Conservation (phyloP, 2,797 vertebrate genomes). For the Thunnus albacares region DNA sequence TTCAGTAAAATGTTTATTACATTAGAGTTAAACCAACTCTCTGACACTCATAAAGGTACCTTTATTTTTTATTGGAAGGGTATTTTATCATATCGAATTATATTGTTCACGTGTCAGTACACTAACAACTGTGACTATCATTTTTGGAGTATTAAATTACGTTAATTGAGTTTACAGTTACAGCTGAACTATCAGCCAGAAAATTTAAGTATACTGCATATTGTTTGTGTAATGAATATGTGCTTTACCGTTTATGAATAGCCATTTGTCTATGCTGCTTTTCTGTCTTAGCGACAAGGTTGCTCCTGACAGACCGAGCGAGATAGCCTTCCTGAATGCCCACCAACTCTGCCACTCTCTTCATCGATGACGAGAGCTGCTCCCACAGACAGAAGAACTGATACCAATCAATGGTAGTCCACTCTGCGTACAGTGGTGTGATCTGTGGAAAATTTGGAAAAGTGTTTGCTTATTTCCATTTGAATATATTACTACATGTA, state of each 20-base stretch:
- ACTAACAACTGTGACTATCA: no score
- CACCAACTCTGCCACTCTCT: slow-evolving; percentile 95
- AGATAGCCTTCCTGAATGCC: slow-evolving; percentile 96
- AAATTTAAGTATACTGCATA: no score
- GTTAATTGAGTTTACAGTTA: no score
- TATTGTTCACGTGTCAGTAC: no score
- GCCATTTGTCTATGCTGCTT: slow-evolving; percentile 96
- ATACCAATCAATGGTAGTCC: slow-evolving; percentile 98
- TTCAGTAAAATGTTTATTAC: no score
- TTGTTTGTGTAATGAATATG: neutral
- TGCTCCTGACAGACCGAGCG: slow-evolving; percentile 93
- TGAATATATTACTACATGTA: neutral
- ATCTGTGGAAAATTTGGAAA: slow-evolving; percentile 83
- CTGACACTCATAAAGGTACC: no score
- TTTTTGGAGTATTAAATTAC: no score
- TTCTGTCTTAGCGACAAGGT: slow-evolving; percentile 92
- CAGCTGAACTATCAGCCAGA: no score
- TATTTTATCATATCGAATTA: no score
- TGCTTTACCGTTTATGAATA: slow-evolving; percentile 94
- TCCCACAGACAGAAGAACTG: slow-evolving; percentile 98
- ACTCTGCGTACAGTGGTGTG: slow-evolving; percentile 95
- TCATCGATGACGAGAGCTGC: slow-evolving; percentile 94
- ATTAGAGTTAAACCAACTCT: no score
- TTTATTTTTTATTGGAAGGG: no score
- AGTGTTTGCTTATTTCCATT: neutral